Evolutionary conservation across 2,888 invertebrate genomes (phyloP), one percentile per base, ranked within the genome.

Genomic region (Masnerella sp.): DNA sequence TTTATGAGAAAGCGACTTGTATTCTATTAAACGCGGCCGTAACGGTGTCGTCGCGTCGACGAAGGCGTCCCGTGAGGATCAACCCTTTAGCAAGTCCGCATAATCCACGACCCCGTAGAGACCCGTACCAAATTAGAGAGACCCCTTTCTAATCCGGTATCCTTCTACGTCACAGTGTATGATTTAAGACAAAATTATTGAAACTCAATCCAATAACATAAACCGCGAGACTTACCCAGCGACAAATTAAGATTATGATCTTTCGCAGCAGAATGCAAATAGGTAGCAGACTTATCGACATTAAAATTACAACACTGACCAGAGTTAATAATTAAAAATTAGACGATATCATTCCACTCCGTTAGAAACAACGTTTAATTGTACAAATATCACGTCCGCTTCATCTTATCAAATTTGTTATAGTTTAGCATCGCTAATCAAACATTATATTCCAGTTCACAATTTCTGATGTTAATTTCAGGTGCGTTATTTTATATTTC

Each of bases 161-260:
- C 70, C 70, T 74, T 70, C 54, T 58, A 62, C 51, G 59, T 73
- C 49, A 43, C 64, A 40, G 70, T 74, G 77, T 76, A 85, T 85
- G 84, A 86, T 86, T 87, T 85, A 85, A 80, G 80, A 80, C 78
- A 78, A 80, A 85, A 85, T 87, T 86, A 86, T 85, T 84, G 82
- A 81, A 79, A 84, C 80, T 79, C 80, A 84, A 85, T 85, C 83
- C 84, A 86, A 86, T 86, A 85, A 85, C 81, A 78, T 78, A 79
- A 74, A 82, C 82, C 84, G 84, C 81, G 86, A 58, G 70, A 86
- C 85, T 82, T 78, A 80, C 78, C 79, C 80, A 78, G 78, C 81
- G 78, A 79, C 81, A 83, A 84, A 86, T 85, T 84, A 82, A 83
- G 83, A 84, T 81, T 81, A 82, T 80, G 80, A 74, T 49, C 62